phyloP scores from a whole-genome alignment of 2,888 invertebrate species.

The Crepidodera aurea region DNA sequence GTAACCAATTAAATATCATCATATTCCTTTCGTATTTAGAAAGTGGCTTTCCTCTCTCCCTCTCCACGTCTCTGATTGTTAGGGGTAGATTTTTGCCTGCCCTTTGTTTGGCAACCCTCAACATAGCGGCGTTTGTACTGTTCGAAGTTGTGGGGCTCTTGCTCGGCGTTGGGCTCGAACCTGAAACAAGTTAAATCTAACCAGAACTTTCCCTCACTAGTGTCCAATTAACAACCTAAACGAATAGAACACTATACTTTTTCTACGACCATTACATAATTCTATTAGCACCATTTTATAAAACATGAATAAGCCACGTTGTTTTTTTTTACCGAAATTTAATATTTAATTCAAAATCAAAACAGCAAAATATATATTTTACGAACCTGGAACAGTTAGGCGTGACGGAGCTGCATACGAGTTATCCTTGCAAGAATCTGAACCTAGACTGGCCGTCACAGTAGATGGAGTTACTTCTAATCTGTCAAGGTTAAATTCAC shows the following conservation, averaged over 20 bases:
- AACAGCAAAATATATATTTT: slow-evolving; percentile 10
- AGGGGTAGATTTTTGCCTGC: slow-evolving; percentile 67
- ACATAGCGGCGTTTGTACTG: slow-evolving; percentile 61
- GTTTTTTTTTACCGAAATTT: too few species aligned
- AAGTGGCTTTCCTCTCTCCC: slow-evolving; percentile 82
- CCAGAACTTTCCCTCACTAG: too few species aligned
- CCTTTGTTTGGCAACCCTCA: slow-evolving; percentile 61
- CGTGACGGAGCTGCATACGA: slow-evolving; percentile 53
- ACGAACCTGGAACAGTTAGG: slow-evolving; percentile 60
- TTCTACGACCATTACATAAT: too few species aligned
- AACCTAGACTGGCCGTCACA: slow-evolving; percentile 57
- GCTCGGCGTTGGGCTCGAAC: slow-evolving; percentile 53
- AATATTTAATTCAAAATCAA: not conserved
- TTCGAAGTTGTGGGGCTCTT: slow-evolving; percentile 52
- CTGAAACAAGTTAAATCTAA: slow-evolving; percentile 56
- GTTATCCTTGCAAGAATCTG: slow-evolving; percentile 37
- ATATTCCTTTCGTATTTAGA: slow-evolving; percentile 93
- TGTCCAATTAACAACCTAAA: too few species aligned
- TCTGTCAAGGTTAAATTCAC: slow-evolving; percentile 83
- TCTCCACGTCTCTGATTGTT: slow-evolving; percentile 80
- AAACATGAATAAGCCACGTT: too few species aligned
- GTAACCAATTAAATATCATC: slow-evolving; percentile 95
- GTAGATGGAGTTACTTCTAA: slow-evolving; percentile 70
- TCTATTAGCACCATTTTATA: too few species aligned
- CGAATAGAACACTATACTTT: too few species aligned